phyloP scores from a whole-genome alignment of 2,888 invertebrate species.

The Chaetogeoica ovagalla region DNA sequence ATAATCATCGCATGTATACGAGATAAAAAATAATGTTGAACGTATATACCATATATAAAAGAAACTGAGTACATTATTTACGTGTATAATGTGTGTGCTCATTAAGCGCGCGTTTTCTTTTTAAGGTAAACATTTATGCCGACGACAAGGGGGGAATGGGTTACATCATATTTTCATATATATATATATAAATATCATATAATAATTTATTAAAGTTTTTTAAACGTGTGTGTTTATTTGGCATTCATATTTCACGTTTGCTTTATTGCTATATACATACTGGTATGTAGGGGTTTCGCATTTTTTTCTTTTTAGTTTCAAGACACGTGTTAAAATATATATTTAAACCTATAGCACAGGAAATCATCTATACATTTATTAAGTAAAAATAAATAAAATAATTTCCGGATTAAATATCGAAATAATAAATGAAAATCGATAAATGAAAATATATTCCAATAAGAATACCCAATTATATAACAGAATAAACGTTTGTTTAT shows the following conservation, averaged over 20 bases:
- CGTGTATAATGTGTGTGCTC: background rate
- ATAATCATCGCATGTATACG: background rate
- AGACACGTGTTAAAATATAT: background rate
- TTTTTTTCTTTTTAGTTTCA: no score
- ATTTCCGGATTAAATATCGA: no score
- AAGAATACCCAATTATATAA: no score
- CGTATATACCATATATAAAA: slow-evolving; percentile 8
- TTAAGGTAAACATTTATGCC: background rate
- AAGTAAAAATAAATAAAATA: no score
- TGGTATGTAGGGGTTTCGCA: no score
- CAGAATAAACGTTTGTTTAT: no score
- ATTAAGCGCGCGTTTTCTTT: background rate
- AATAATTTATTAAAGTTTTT: background rate
- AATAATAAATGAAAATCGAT: no score
- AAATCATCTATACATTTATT: no score
- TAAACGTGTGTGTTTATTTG: background rate
- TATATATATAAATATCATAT: background rate
- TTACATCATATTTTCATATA: background rate
- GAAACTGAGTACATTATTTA: background rate
- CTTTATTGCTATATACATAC: no score
- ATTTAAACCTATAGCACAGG: background rate
- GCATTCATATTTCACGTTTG: background rate
- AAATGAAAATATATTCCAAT: no score
- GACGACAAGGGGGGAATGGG: background rate
- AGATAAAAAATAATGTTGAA: background rate